phyloP scores from a whole-genome alignment of 35 echinoderm and acorn worm genomes.

The Chiridota heheva region DNA sequence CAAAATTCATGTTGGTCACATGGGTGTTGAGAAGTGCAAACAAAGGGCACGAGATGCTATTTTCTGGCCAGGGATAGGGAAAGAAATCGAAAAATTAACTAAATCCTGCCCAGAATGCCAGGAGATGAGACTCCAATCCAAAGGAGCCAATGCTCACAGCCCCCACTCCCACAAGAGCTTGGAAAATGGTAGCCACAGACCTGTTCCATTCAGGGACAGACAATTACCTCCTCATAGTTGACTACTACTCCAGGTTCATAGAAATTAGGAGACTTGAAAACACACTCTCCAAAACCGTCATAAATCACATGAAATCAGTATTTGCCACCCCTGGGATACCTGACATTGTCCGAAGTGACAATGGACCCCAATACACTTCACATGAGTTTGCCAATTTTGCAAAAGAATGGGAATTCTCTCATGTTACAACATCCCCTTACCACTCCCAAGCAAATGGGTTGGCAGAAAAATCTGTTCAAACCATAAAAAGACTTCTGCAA shows the following conservation, averaged over 20 bases:
- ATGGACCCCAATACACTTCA: constrained; percentile 44
- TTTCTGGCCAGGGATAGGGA: constrained; percentile 39
- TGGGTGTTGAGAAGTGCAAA: constrained; percentile 49
- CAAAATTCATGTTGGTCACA: constrained; percentile 51
- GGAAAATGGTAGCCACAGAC: constrained; percentile 22
- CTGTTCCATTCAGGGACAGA: constrained; percentile 7
- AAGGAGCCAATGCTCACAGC: constrained; percentile 16
- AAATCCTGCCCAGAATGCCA: constrained; percentile 43
- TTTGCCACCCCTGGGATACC: constrained; percentile 50
- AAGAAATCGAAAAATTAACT: constrained; percentile 48
- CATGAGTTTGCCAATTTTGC: constrained; percentile 20
- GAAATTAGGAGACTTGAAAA: constrained; percentile 42
- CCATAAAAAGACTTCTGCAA: neutral
- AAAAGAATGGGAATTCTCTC: constrained; percentile 6
- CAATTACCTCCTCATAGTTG: constrained; percentile 29
- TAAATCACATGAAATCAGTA: constrained; percentile 20
- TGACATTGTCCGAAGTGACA: constrained; percentile 25
- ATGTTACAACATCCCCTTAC: constrained; percentile 30
- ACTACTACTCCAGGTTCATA: constrained; percentile 58
- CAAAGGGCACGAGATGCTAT: constrained; percentile 27
- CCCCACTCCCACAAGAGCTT: neutral
- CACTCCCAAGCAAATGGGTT: constrained; percentile 30
- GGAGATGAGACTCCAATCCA: constrained; percentile 1
- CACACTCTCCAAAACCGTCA: constrained; percentile 51
- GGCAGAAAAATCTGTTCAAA: constrained; percentile 46